Conservation (phyloP, 2,797 vertebrate genomes). For the Acrossocheilus fasciatus region DNA sequence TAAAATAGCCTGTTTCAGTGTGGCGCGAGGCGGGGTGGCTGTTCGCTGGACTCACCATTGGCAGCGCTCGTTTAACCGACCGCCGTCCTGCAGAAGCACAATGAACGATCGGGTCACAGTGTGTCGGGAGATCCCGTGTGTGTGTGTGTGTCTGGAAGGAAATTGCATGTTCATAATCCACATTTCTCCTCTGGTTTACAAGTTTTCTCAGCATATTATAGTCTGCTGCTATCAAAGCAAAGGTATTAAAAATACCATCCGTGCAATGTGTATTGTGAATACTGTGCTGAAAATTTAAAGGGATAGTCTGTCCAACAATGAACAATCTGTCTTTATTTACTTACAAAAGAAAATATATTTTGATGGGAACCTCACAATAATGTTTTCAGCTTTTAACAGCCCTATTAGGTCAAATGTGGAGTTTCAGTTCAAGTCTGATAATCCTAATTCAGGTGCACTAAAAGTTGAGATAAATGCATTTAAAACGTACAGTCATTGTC, state of each 20-base stretch:
- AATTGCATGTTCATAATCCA: constrained; percentile 21
- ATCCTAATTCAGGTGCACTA: not conserved
- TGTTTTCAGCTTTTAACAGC: not conserved
- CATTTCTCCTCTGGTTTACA: constrained; percentile 8
- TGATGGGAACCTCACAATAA: not conserved
- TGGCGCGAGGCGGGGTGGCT: constrained; percentile 16
- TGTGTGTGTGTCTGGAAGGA: constrained; percentile 12
- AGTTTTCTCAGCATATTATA: not conserved
- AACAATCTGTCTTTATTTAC: not conserved
- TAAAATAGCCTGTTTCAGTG: constrained; percentile 76
- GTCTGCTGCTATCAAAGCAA: not conserved
- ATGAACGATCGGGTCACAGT: constrained; percentile 62
- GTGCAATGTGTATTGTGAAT: not conserved
- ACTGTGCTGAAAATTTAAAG: not conserved
- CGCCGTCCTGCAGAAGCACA: constrained; percentile 74
- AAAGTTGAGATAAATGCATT: not conserved
- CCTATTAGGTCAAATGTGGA: not conserved
- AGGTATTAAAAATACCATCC: not conserved
- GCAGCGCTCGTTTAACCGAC: constrained; percentile 71
- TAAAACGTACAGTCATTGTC: too few relatives aligned
- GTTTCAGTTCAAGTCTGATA: not conserved
- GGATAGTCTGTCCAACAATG: not conserved
- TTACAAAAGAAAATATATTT: not conserved
- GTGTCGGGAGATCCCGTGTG: constrained; percentile 26
- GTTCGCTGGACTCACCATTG: constrained; percentile 65